These are phyloP conservation scores for Allophyes oxyacanthae DNA, from an alignment of 2,888 invertebrate species.

Conservation along the genomic window DNA sequence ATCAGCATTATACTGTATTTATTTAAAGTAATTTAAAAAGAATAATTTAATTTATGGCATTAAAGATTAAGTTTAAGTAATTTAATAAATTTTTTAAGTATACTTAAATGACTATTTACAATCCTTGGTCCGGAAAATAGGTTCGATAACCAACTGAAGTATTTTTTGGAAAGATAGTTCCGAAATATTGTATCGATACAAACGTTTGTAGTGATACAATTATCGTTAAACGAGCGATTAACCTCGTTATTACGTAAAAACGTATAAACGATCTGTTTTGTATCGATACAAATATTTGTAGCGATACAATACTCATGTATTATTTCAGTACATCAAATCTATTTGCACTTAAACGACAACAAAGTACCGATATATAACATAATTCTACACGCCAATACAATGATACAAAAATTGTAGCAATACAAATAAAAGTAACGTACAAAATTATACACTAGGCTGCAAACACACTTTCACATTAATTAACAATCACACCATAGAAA, in stretches of 20 bases:
- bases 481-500: background rate
- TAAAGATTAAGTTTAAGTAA: conserved; percentile 32
- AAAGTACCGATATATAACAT: conserved; percentile 5
- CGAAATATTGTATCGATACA: background rate
- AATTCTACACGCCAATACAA: background rate
- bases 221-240: too few species aligned
- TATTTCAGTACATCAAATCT: too few species aligned
- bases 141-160: conserved; percentile 2
- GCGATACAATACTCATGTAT: too few species aligned
- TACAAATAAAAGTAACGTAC: background rate
- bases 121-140: conserved; percentile 39
- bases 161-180: background rate
- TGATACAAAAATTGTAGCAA: conserved; percentile 5
- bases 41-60: conserved; percentile 60
- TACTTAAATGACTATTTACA: conserved; percentile 46
- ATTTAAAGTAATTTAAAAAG: conserved; percentile 21
- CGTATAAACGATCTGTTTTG: background rate
- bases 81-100: conserved; percentile 22
- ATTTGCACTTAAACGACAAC: too few species aligned
- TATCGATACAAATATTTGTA: conserved; percentile 4
- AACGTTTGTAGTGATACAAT: too few species aligned
- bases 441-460: conserved; percentile 7
- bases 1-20: conserved; percentile 8
- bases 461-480: conserved; percentile 6
- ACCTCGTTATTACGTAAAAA: too few species aligned